Evolutionary conservation across 2,888 invertebrate species (phyloP).

Genomic region (Lasioglossum malachurum): DNA sequence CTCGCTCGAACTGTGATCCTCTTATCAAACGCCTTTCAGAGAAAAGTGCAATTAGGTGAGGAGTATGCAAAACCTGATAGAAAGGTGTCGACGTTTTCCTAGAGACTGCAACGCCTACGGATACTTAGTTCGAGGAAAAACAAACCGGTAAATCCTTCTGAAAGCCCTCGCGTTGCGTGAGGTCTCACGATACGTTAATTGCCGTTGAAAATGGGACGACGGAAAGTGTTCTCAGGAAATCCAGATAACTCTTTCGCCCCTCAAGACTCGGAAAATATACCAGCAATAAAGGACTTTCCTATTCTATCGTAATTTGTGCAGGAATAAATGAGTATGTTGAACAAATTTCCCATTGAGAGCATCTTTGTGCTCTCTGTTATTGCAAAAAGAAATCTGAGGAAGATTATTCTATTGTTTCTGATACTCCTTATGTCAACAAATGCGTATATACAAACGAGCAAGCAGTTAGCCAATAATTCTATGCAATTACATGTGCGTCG

Average conservation of each 20-base stretch:
- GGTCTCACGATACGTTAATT: slow-evolving; percentile 8
- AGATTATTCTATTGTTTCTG: too few relatives aligned
- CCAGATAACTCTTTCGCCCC: background rate
- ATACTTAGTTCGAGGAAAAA: slow-evolving; percentile 9
- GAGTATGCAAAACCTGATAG: background rate
- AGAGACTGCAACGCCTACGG: background rate
- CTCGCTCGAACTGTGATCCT: background rate
- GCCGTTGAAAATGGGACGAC: background rate
- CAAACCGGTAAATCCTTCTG: slow-evolving; percentile 18
- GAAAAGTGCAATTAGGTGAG: background rate
- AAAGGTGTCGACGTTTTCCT: slow-evolving; percentile 1
- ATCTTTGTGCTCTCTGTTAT: background rate
- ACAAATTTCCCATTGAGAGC: background rate
- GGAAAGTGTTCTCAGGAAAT: slow-evolving; percentile 4
- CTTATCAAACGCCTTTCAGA: background rate
- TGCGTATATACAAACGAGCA: too few relatives aligned
- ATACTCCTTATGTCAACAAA: too few relatives aligned
- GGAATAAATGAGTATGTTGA: background rate
- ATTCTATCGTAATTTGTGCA: background rate
- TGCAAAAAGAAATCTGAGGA: background rate
- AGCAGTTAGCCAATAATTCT: background rate
- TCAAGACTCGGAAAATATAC: background rate
- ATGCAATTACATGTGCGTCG: background rate
- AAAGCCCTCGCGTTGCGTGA: slow-evolving; percentile 1
- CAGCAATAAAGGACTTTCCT: background rate